A percentile compares a stretch with the other conserved stretches of the same genome.
phyloP scores from a whole-genome alignment of 2,113 vertebrate genomes.

The Syrrhaptes paradoxus region DNA sequence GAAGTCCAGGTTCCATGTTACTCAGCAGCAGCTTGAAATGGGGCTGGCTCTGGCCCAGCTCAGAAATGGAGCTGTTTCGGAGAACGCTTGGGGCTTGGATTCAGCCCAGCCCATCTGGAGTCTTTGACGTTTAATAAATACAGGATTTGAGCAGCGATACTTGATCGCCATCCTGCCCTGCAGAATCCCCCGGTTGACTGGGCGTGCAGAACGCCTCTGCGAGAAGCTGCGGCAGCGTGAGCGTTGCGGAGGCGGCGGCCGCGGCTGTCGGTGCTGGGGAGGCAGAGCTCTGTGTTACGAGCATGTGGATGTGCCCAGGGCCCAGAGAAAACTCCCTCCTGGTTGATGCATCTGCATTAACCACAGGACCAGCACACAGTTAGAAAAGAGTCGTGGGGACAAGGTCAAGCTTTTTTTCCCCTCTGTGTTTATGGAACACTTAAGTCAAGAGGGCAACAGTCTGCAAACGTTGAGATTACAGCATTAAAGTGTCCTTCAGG shows the following conservation, averaged over 20 bases:
- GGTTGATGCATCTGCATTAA: not conserved
- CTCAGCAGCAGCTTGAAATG: not conserved
- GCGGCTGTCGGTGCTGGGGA: rapidly evolving
- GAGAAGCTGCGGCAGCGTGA: not conserved
- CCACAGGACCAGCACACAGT: not conserved
- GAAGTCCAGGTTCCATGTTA: conserved; percentile 34
- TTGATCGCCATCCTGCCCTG: not conserved
- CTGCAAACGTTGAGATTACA: not conserved
- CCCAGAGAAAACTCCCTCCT: not conserved
- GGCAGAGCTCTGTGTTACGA: not conserved
- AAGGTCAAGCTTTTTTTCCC: not conserved
- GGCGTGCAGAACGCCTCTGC: rapidly evolving
- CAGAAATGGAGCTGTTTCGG: conserved; percentile 54
- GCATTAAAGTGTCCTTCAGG: not conserved
- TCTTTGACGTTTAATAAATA: conserved; percentile 37
- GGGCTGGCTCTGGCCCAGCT: conserved; percentile 41
- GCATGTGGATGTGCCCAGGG: rapidly evolving
- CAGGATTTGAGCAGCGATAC: not conserved
- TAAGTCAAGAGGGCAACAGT: not conserved
- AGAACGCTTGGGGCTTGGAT: conserved; percentile 52
- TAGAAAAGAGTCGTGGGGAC: not conserved
- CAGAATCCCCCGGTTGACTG: not conserved
- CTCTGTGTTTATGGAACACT: not conserved
- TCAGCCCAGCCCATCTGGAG: conserved; percentile 63
- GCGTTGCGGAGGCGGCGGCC: not conserved